Conservation (phyloP, 1,140 invertebrate species). For the Drosophila athabasca region DNA sequence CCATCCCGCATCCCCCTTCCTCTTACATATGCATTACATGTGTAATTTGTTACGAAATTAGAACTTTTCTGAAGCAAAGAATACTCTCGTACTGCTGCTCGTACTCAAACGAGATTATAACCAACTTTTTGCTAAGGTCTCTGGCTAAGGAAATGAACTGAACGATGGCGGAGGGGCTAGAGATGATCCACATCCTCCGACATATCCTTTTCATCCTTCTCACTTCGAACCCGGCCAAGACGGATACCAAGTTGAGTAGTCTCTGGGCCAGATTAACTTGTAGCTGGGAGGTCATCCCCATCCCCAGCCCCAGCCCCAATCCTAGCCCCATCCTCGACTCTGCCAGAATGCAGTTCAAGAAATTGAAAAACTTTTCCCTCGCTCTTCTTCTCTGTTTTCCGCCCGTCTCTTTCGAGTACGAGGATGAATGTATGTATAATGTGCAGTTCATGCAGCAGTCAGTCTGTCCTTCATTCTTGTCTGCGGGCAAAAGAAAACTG, state of each 20-base stretch:
- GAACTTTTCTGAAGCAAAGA: constrained; percentile 62
- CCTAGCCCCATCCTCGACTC: not conserved
- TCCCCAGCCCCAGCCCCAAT: not conserved
- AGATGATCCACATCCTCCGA: constrained; percentile 3
- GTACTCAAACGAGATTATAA: constrained; percentile 4
- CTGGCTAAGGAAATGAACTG: constrained; percentile 66
- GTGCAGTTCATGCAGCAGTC: constrained; percentile 4
- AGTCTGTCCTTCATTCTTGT: constrained; percentile 20
- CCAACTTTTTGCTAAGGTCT: constrained; percentile 16
- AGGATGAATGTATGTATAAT: no score
- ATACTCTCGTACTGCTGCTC: not conserved
- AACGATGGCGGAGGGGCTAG: not conserved
- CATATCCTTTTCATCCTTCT: not conserved
- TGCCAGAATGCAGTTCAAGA: constrained; percentile 69
- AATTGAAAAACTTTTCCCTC: constrained; percentile 72
- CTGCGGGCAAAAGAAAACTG: constrained; percentile 54
- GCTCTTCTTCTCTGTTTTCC: not conserved
- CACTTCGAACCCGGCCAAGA: constrained; percentile 35
- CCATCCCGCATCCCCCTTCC: not conserved
- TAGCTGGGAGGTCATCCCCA: constrained; percentile 40
- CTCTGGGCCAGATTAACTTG: constrained; percentile 76
- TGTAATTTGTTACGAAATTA: constrained; percentile 81
- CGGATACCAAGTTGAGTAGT: constrained; percentile 73
- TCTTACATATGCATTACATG: constrained; percentile 77
- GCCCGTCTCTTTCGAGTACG: constrained; percentile 7